Conservation (phyloP, 2,888 invertebrate species). For the Odontomyia ornata region DNA sequence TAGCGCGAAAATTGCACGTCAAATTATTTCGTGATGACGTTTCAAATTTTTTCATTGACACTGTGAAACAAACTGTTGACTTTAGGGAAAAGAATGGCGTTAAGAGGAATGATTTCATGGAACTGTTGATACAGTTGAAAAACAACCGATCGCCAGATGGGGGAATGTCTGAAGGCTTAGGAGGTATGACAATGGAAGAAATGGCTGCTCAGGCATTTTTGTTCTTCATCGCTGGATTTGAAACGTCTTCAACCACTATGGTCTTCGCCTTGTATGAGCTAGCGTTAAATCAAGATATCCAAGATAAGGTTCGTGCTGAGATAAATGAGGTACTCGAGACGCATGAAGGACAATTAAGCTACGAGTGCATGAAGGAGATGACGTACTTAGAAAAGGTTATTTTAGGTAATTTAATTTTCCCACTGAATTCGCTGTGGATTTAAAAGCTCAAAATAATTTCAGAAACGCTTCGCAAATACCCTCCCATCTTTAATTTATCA, state of each 20-base stretch:
- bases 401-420: too few relatives aligned
- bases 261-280: constrained; percentile 56
- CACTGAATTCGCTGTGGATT: too few relatives aligned
- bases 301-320: constrained; percentile 63
- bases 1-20: constrained; percentile 45
- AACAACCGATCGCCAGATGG: constrained; percentile 11
- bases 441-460: too few relatives aligned
- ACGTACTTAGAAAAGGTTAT: constrained; percentile 65
- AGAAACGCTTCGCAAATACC: constrained; percentile 69
- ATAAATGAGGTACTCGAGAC: constrained; percentile 60
- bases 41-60: constrained; percentile 55
- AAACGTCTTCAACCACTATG: constrained; percentile 58
- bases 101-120: constrained; percentile 66
- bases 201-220: constrained; percentile 27
- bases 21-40: constrained; percentile 55
- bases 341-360: constrained; percentile 62
- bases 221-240: constrained; percentile 55
- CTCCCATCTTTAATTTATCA: constrained; percentile 65
- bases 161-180: not conserved
- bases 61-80: constrained; percentile 60
- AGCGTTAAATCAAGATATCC: constrained; percentile 60
- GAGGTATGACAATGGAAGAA: not conserved
- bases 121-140: constrained; percentile 66
- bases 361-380: constrained; percentile 65
- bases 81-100: constrained; percentile 59